These are phyloP conservation scores for Ostrea edulis DNA, from an alignment of 1,140 invertebrate species.

Conservation along the genomic window DNA sequence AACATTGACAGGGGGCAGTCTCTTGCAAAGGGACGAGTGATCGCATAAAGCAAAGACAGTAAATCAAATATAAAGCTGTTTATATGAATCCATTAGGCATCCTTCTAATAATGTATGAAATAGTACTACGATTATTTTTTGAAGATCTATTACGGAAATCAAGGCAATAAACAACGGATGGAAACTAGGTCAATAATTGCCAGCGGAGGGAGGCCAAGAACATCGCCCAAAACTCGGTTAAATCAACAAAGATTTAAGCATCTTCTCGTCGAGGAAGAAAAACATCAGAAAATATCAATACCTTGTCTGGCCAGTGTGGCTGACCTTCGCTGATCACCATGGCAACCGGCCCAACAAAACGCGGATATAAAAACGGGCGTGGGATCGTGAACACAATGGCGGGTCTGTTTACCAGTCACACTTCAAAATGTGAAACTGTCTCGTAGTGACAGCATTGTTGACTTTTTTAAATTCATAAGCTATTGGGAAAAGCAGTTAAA, in stretches of 20 bases:
- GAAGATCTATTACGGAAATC: constrained; percentile 8
- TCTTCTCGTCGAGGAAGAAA: not conserved
- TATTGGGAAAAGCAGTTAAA: too few species aligned
- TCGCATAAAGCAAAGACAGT: not conserved
- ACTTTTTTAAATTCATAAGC: too few species aligned
- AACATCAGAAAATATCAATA: constrained; percentile 24
- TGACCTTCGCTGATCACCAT: constrained; percentile 3
- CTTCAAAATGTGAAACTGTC: too few species aligned
- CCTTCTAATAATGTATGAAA: not conserved
- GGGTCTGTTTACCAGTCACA: too few species aligned
- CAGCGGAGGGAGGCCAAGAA: not conserved
- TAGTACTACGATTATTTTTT: constrained; percentile 2
- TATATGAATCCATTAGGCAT: not conserved
- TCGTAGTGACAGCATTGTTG: too few species aligned
- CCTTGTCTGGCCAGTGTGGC: not conserved
- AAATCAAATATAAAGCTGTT: not conserved
- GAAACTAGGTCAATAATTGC: constrained; percentile 8
- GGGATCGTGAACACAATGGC: too few species aligned
- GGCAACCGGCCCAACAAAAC: constrained; percentile 11
- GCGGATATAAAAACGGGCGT: not conserved
- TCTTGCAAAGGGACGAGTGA: too few species aligned
- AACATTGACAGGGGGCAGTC: too few species aligned
- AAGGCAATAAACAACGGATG: not conserved
- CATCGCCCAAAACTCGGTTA: not conserved
- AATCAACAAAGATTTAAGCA: constrained; percentile 36